Percentiles rank a stretch among this genome's conserved stretches.
Evolutionary conservation across 2,797 vertebrate genomes (phyloP).

Genomic region (Pyrocephalus nanus): DNA sequence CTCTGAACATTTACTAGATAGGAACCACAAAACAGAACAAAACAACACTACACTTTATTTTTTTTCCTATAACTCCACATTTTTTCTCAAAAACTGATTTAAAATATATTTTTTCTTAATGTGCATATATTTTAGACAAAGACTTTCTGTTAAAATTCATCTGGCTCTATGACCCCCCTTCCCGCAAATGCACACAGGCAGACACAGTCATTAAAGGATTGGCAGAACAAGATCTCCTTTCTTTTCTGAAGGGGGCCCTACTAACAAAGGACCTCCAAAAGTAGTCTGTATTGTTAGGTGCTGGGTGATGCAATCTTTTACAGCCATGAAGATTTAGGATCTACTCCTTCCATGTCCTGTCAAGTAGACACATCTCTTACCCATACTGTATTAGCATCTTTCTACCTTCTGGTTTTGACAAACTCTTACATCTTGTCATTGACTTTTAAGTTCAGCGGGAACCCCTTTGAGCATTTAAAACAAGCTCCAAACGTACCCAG

Average conservation of each 20-base stretch:
- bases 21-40: neutral
- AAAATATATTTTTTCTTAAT: neutral
- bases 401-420: neutral
- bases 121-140: slow-evolving; percentile 21
- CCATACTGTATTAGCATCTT: neutral
- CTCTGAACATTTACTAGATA: neutral
- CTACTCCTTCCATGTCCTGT: neutral
- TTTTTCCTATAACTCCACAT: neutral
- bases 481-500: neutral
- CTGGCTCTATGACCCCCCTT: neutral
- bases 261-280: neutral
- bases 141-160: slow-evolving; percentile 39
- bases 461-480: neutral
- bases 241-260: slow-evolving; percentile 18
- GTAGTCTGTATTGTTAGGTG: slow-evolving; percentile 1
- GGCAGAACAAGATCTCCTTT: slow-evolving; percentile 55
- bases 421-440: neutral
- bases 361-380: neutral
- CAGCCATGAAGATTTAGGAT: neutral
- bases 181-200: neutral
- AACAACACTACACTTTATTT: neutral
- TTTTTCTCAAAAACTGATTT: neutral
- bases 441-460: neutral
- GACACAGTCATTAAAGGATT: slow-evolving; percentile 42
- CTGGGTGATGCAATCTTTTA: neutral